Base-by-base conservation (phyloP, 2,797 vertebrate species). In the Sarcophilus harrisii region DNA sequence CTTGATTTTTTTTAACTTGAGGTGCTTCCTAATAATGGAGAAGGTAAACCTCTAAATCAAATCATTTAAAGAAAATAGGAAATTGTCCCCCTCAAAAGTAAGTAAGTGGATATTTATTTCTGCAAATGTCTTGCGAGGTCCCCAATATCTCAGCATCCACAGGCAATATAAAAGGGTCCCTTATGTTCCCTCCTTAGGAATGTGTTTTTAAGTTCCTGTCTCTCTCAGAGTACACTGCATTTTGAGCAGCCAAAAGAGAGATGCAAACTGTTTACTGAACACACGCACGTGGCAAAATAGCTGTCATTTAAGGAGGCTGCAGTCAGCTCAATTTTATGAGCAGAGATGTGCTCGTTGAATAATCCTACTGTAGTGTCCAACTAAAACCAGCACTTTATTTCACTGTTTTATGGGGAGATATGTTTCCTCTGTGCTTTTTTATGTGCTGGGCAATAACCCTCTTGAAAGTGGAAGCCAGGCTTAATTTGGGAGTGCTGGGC, bases 21-120 rank as follows among this genome's bases (percentile, higher is more conserved):
- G 73, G 93, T 93, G 90, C 93, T 97, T 98, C 97, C 95, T 97
- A 95, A 97, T 89, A 95, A 97, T 89, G 94, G 66, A 59, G 96
- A 97, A 97, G 94, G 92, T 81, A 98, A 98, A 98, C 94, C 95
- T 97, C 94, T 96, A 97, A 98, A 96, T 96, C 95, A 97, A 98
- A 96, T 96, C 97, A 97, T 96, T 97, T 96, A 98, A 97, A 96
- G 97, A 97, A 98, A 98, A 96, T 29, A 94, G 92, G 16, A 81
- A 94, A 94, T 92, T 27, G 73, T 27, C 10, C 73, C 38, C 38
- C 95, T 98, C 97, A 95, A 97, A 97, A 90, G 96, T 21, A 32
- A 32, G 11, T 1, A 4, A 32, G 32, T 6, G 2, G 2, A 18
- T 91, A 45, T 11, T 57, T 54, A 87, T 60, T 57, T 21, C 55